Conservation (phyloP, 2,797 vertebrate species). For the Muraenolepis orangiensis region DNA sequence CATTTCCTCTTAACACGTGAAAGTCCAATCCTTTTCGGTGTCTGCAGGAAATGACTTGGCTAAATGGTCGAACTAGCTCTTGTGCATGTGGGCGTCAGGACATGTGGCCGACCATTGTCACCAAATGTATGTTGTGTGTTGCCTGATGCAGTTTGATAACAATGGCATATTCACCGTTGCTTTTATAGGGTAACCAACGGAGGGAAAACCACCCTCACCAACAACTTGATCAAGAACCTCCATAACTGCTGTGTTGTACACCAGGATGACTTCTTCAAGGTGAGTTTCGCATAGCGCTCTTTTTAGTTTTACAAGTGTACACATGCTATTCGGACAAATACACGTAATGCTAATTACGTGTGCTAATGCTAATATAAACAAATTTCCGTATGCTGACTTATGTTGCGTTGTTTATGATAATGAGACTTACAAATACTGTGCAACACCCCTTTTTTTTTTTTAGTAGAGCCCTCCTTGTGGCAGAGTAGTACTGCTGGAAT, state of each 20-base stretch:
- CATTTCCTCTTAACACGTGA: background rate
- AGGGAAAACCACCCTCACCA: slow-evolving; percentile 88
- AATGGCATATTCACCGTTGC: slow-evolving; percentile 4
- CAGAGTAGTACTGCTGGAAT: slow-evolving; percentile 60
- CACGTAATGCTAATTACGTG: background rate
- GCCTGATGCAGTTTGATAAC: background rate
- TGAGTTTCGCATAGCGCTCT: slow-evolving; percentile 60
- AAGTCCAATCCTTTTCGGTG: background rate
- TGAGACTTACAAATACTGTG: slow-evolving; percentile 6
- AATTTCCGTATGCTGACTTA: background rate
- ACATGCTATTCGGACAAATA: background rate
- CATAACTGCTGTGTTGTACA: slow-evolving; percentile 90
- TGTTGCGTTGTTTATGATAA: background rate
- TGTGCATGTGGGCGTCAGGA: background rate
- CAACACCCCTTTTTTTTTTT: slow-evolving; percentile 11
- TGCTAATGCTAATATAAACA: background rate
- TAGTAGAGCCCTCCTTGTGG: slow-evolving; percentile 43
- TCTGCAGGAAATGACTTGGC: background rate
- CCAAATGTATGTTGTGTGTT: background rate
- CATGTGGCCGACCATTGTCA: background rate
- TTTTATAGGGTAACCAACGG: slow-evolving; percentile 83
- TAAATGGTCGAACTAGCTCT: background rate
- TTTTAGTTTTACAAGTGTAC: background rate
- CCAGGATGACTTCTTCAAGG: slow-evolving; percentile 94
- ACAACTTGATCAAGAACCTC: slow-evolving; percentile 75